These are phyloP conservation scores for Hipposideros larvatus DNA, from an alignment of 2,797 vertebrate species.

Conservation along the genomic window DNA sequence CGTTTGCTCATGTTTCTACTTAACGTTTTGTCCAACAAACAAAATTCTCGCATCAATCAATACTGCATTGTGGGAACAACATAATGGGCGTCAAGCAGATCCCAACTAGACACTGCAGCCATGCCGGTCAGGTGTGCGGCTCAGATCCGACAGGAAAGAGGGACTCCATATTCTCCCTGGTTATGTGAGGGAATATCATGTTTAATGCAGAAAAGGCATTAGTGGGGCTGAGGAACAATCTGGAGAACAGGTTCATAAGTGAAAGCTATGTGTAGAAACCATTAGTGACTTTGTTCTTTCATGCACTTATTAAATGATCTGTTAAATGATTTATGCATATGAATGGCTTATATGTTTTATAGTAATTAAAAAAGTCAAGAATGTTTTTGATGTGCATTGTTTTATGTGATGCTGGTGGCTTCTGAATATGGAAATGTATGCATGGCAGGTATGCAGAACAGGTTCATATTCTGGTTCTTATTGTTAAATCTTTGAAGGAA, in stretches of 20 bases:
- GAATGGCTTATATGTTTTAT: background rate
- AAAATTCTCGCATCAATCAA: background rate
- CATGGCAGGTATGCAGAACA: background rate
- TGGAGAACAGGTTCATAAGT: background rate
- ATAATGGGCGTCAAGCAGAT: background rate
- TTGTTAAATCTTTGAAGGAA: background rate
- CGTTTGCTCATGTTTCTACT: background rate
- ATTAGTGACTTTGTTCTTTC: background rate
- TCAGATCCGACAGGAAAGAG: background rate
- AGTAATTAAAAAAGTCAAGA: background rate
- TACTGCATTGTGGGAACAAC: background rate
- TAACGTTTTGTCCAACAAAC: background rate
- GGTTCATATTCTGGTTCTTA: background rate
- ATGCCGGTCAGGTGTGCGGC: background rate
- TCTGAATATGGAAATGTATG: background rate
- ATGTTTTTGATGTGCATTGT: background rate
- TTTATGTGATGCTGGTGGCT: background rate
- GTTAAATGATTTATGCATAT: background rate
- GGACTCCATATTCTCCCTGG: background rate
- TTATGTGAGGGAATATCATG: background rate
- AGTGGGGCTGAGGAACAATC: background rate
- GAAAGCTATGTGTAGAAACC: background rate
- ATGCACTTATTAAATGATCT: background rate
- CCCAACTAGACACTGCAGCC: background rate
- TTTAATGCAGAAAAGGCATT: background rate